These are phyloP conservation scores for Clamator glandarius DNA, from an alignment of 2,797 vertebrate genomes.

Conservation along the genomic window DNA sequence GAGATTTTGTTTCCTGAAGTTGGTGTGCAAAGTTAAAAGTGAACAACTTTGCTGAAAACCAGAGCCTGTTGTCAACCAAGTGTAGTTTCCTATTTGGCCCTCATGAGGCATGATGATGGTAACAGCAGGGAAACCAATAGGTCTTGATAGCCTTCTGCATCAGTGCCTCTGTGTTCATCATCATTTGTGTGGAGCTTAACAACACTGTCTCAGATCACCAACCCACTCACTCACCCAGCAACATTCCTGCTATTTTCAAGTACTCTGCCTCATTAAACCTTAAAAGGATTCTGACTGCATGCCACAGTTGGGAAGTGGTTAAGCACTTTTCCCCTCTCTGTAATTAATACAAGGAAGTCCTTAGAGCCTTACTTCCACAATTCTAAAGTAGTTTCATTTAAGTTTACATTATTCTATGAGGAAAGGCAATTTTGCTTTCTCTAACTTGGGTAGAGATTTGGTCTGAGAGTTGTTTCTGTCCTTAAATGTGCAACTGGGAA, in stretches of 20 bases:
- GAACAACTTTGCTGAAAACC: not conserved
- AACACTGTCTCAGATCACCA: slow-evolving; percentile 13
- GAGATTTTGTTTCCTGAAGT: not conserved
- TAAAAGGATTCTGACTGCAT: slow-evolving; percentile 31
- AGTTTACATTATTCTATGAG: not conserved
- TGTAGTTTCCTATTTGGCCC: not conserved
- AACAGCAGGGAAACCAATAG: not conserved
- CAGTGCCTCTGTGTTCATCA: not conserved
- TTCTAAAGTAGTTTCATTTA: not conserved
- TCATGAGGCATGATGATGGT: not conserved
- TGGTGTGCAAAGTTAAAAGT: not conserved
- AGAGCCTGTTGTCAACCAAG: not conserved
- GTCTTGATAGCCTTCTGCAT: not conserved
- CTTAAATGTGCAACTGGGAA: not conserved
- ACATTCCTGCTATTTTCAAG: slow-evolving; percentile 22
- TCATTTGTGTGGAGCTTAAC: not conserved
- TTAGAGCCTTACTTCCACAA: not conserved
- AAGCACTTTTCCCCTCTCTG: not conserved
- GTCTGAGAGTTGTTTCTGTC: not conserved
- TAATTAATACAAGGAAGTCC: slow-evolving; percentile 19
- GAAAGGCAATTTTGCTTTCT: not conserved
- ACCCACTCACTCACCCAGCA: not conserved
- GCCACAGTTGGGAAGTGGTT: not conserved
- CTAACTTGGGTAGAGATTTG: not conserved
- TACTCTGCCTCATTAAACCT: slow-evolving; percentile 51